Base-by-base conservation (phyloP, 1,140 invertebrate species). In the Vollenhovia emeryi region DNA sequence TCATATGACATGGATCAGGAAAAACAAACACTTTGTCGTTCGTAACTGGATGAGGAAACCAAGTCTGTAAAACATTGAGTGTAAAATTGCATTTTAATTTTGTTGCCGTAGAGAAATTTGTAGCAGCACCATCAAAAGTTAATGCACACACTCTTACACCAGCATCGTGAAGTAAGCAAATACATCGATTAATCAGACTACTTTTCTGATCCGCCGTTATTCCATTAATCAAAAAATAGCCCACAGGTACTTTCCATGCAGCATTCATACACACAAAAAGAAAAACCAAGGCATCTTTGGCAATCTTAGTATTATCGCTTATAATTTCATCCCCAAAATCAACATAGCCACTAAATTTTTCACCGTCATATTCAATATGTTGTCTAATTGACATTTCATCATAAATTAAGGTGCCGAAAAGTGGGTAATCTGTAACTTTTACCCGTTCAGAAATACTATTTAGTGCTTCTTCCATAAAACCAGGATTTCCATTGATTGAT, bases 171-270 rank as follows among this genome's bases (percentile, higher is more conserved):
- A 43, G n/a, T n/a, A 43, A 43, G 40, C 40, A 43, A 2, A 9
- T 9, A 43, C 11, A n/a, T 43, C 40, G 9, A 9, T 43, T 43
- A 43, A 43, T n/a, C 40, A 43, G 40, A 2, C 3, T 43, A 43
- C 24, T 60, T 1, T 60, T 64, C 15, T 36, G 30, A 18, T 0
- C 40, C 11, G 15, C 18, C 36, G 59, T 33, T 7, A 62, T 62
- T 36, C 30, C 30, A n/a, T 64, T 64, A 9, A 64, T n/a, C 1
- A 64, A 33, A 40, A 21, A 64, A 36, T 64, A 64, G 2, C 15
- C 60, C 9, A 64, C n/a, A 21, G 30, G 60, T 8, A 64, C n/a
- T 64, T 64, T 64, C 60, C 60, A 64, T 64, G 30, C 33, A 64
- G 18, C 3, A 64, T 62, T 62, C 2, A 62, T 33, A 11, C 60